Conservation (phyloP, 2,888 invertebrate species). For the Orthosia gracilis region DNA sequence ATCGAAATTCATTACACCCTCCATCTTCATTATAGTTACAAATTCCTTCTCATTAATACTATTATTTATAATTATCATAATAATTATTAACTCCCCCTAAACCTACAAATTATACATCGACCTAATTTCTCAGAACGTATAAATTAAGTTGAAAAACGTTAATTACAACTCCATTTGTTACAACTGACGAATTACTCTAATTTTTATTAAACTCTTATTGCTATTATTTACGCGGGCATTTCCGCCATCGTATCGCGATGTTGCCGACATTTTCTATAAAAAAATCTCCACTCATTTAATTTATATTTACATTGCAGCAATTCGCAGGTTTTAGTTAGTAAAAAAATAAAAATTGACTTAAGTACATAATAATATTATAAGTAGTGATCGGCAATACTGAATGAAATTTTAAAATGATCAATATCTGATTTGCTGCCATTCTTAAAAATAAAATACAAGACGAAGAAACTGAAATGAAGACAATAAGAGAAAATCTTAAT, state of each 20-base stretch:
- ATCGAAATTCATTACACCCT: constrained; percentile 90
- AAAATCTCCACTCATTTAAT: constrained; percentile 60
- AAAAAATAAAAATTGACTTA: constrained; percentile 56
- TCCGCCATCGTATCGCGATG: constrained; percentile 71
- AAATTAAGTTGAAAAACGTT: constrained; percentile 85
- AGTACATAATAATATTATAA: constrained; percentile 55
- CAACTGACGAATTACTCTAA: constrained; percentile 75
- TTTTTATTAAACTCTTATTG: constrained; percentile 81
- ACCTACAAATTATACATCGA: constrained; percentile 86
- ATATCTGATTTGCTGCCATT: constrained; percentile 8
- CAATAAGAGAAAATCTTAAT: neutral
- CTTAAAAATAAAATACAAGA: neutral
- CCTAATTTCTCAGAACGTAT: constrained; percentile 84
- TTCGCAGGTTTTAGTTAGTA: constrained; percentile 37
- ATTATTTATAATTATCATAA: constrained; percentile 86
- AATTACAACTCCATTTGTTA: constrained; percentile 79
- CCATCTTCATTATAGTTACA: constrained; percentile 88
- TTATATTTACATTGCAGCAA: constrained; percentile 75
- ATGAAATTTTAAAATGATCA: neutral
- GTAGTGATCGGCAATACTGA: constrained; percentile 21
- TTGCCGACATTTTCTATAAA: constrained; percentile 68
- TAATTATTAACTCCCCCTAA: constrained; percentile 83
- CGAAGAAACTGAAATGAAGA: neutral
- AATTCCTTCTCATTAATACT: constrained; percentile 87
- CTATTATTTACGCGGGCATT: constrained; percentile 75